Evolutionary conservation across 2,797 vertebrate genomes (phyloP).

Genomic region (Gadopsis bispinosus): DNA sequence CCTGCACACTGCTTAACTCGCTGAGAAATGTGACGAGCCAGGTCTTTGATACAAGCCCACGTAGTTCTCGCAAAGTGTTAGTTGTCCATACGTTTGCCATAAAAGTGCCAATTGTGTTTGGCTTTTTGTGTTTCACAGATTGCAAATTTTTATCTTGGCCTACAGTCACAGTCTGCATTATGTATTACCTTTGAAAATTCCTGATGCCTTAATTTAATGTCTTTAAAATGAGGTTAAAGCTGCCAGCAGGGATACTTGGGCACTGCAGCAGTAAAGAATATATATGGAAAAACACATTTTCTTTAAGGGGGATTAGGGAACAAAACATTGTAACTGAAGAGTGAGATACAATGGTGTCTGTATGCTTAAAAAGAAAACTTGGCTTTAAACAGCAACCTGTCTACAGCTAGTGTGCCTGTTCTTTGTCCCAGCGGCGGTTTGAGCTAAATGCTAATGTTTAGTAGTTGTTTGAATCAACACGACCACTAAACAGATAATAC

Average conservation of each 20-base stretch:
- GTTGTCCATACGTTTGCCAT: neutral
- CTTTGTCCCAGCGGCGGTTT: neutral
- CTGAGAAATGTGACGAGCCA: neutral
- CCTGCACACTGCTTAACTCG: too few relatives aligned
- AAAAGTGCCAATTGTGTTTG: neutral
- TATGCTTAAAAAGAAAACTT: neutral
- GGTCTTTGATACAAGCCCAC: neutral
- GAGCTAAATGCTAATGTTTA: neutral
- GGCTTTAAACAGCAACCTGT: neutral
- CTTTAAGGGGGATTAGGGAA: neutral
- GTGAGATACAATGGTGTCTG: neutral
- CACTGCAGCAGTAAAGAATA: neutral
- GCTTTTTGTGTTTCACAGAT: neutral
- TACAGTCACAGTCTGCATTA: neutral
- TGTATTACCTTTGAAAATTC: neutral
- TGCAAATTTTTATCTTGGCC: neutral
- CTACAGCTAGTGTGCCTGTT: neutral
- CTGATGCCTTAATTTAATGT: constrained; percentile 21
- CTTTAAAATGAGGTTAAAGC: constrained; percentile 23
- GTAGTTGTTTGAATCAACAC: neutral
- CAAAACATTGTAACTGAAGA: neutral
- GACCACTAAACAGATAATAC: too few relatives aligned
- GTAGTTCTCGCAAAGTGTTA: neutral
- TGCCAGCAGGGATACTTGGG: neutral
- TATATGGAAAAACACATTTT: neutral